Evolutionary conservation across 2,113 vertebrate species (phyloP), one percentile per base, ranked within the genome.

Genomic region (Grallaria varia): DNA sequence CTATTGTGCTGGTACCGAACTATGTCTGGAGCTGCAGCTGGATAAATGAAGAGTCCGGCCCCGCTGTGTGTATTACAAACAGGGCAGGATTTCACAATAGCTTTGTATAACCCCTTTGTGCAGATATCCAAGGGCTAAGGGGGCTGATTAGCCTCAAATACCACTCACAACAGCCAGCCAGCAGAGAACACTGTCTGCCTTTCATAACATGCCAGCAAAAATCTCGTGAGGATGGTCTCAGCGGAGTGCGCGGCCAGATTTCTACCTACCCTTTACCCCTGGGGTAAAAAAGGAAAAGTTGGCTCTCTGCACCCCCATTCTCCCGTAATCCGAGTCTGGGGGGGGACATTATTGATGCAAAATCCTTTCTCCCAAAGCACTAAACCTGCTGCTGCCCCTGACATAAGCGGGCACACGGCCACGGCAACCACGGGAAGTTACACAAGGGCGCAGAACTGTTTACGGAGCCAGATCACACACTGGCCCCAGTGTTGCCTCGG

Each of bases 61-160:
- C 77, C 11, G 1, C 79, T 83, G 33, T 84, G 66, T 58, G 62
- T 44, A 63, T 59, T 89, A 44, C 25, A 62, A 82, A 67, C 84
- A 93, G 78, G 79, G 69, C 44, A 68, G 82, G 58, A 59, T 85
- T 94, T 88, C 92, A 90, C 92, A 88, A 80, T 24, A 74, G 90
- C 88, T 89, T 90, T 95, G 79, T 86, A 42, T 83, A 95, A 94
- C 30, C 63, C 75, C 75, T 95, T 95, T 96, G 96, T 92, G 83
- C 86, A 74, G 75, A 80, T 58, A 95, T 59, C 92, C 85, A 71
- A 88, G 50, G 35, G 59, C 90, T 90, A 75, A 78, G 74, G 89
- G 71, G 78, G 78, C 87, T 44, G 78, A 93, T 83, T 64, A 88
- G 56, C 40, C 79, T 88, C 90, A 71, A 90, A 95, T 77, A 56